phyloP scores from a whole-genome alignment of 2,888 invertebrate species.

The Onthophagus sagittarius region DNA sequence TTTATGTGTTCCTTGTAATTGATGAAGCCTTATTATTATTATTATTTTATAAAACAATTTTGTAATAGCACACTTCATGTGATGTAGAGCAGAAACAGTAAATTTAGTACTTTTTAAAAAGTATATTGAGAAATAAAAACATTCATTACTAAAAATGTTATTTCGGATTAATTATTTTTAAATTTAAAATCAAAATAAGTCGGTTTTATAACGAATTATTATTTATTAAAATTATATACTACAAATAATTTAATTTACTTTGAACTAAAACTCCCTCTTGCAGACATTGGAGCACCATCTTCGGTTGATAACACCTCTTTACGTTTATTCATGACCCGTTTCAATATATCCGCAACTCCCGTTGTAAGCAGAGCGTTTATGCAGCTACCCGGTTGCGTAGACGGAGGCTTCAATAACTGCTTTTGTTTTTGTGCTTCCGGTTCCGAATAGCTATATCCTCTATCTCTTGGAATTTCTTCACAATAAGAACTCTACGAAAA shows the following conservation, averaged over 20 bases:
- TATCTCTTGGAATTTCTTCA: constrained; percentile 40
- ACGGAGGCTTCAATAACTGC: constrained; percentile 34
- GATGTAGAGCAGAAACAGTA: no score
- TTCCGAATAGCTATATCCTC: constrained; percentile 41
- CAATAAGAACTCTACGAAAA: constrained; percentile 40
- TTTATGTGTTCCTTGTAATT: no score
- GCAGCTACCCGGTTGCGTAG: constrained; percentile 40
- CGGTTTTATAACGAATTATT: no score
- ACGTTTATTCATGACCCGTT: constrained; percentile 45
- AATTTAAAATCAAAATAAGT: no score
- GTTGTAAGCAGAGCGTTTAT: constrained; percentile 45
- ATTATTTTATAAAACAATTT: no score
- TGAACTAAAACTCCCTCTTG: constrained; percentile 41
- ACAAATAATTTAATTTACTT: constrained; percentile 21
- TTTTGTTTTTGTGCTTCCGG: constrained; percentile 41
- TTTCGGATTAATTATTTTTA: no score
- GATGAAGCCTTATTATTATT: no score
- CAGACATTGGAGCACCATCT: constrained; percentile 32
- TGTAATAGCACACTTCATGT: no score
- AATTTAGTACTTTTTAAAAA: no score
- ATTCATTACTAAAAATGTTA: no score
- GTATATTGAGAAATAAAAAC: no score
- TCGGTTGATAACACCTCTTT: constrained; percentile 41
- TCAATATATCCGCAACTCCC: constrained; percentile 47
- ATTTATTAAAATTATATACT: no score